phyloP scores from a whole-genome alignment of 1,140 invertebrate genomes.

The Wasmannia auropunctata region DNA sequence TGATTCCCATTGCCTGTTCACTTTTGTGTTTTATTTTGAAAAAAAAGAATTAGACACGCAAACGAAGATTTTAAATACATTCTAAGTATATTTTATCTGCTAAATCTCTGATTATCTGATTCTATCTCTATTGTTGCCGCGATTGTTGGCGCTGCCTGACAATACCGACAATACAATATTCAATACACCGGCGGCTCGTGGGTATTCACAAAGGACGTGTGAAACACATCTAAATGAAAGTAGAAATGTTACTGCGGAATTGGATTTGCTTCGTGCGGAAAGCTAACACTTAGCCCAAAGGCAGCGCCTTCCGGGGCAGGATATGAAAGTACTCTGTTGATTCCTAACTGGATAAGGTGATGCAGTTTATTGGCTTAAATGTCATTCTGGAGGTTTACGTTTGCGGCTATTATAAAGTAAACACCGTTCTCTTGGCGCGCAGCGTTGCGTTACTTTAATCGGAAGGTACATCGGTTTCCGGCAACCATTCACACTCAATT shows the following conservation, averaged over 20 bases:
- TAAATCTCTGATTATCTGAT: background rate
- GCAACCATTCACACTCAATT: background rate
- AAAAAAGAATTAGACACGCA: background rate
- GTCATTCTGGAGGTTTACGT: slow-evolving; percentile 1
- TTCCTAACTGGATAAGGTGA: slow-evolving; percentile 43
- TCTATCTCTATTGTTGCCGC: background rate
- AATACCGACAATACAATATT: too few species aligned
- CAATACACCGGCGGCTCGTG: background rate
- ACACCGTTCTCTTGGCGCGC: background rate
- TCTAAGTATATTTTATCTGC: background rate
- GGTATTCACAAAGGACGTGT: slow-evolving; percentile 11
- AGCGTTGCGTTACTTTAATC: background rate
- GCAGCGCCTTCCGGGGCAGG: slow-evolving; percentile 27
- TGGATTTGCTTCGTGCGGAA: slow-evolving; percentile 18
- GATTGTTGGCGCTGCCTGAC: background rate
- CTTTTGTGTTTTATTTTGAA: too few species aligned
- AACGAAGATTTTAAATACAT: background rate
- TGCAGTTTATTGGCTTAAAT: slow-evolving; percentile 40
- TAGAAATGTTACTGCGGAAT: slow-evolving; percentile 24
- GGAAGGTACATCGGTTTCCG: background rate
- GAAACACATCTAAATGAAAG: slow-evolving; percentile 25
- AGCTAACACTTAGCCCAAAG: background rate
- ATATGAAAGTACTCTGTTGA: slow-evolving; percentile 67
- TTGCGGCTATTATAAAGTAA: background rate
- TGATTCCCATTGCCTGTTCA: too few species aligned